Evolutionary conservation across 1,140 invertebrate species (phyloP), one percentile per base, ranked within the genome.

Genomic region (Steinernema feltiae): DNA sequence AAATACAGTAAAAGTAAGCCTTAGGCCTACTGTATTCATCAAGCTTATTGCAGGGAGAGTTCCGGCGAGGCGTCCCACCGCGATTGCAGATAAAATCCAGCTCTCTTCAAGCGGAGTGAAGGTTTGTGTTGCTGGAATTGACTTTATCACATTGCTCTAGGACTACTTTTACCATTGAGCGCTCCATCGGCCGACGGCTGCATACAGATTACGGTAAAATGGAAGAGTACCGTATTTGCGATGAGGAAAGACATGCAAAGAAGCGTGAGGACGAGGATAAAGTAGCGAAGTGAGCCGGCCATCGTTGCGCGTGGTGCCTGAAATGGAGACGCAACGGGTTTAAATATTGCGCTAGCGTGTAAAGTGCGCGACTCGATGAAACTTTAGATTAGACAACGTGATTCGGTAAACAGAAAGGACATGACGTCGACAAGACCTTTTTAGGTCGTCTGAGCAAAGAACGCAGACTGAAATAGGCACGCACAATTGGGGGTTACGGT

Each of bases 211-310:
- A 63, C 53, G 2, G 53, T 63, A 63, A 63, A 63, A 21, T 63
- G 53, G 53, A 63, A 63, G 53, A 63, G 53, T 63, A 63, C 53
- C 7, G 53, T 63, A 63, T 63, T 63, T 3, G 53, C 53, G 12
- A 63, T 63, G 53, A 63, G 53, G 3, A 63, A 27, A 3, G 53
- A 63, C 53, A 63, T 63, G 53, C 53, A 63, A 3, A 63, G 53
- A 7, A 63, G 24, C 7, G 53, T 15, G 7, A 63, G 7, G 7
- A 21, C 7, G 24, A 63, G 53, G 24, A 63, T 63, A 27, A 21
- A 3, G 53, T 63, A 63, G 24, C 53, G 53, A 63, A 63, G 24
- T 27, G 24, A 63, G 53, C 24, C 24, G 12, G 15, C 53, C 53
- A 63, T 63, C 12, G 7, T 27, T 7, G 35, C 18, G 35, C 7